phyloP scores from a whole-genome alignment of 1,140 invertebrate genomes.

The Zaprionus vittiger region DNA sequence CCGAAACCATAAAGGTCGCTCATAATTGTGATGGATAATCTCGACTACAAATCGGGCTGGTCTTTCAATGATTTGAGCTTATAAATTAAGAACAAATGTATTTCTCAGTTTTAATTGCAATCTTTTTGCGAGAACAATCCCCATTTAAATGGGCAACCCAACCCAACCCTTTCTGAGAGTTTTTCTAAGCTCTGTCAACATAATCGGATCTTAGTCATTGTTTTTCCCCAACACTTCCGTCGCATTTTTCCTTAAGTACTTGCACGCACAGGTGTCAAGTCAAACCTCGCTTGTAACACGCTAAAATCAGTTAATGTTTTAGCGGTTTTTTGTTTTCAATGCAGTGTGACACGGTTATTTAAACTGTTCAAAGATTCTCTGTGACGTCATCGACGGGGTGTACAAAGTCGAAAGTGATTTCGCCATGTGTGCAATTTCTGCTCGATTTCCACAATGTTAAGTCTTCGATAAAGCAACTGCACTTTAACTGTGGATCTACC shows the following conservation, averaged over 20 bases:
- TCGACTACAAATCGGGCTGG: not conserved
- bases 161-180: not conserved
- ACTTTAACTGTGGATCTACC: not conserved
- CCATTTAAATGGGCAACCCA: too few species aligned
- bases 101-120: not conserved
- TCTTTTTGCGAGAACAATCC: too few species aligned
- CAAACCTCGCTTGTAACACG: not conserved
- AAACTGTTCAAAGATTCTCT: slow-evolving; percentile 25
- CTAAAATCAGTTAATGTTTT: not conserved
- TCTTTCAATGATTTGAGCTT: not conserved
- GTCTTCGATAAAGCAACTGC: slow-evolving; percentile 12
- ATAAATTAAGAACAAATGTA: not conserved
- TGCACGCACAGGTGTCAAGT: slow-evolving; percentile 8
- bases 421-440: slow-evolving; percentile 11
- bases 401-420: slow-evolving; percentile 31
- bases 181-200: not conserved
- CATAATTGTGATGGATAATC: not conserved
- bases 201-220: slow-evolving; percentile 10
- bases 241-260: slow-evolving; percentile 8
- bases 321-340: not conserved
- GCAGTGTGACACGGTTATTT: slow-evolving; percentile 1
- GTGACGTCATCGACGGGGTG: slow-evolving; percentile 20
- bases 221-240: slow-evolving; percentile 32
- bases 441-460: slow-evolving; percentile 29
- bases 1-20: slow-evolving; percentile 16